phyloP scores from a whole-genome alignment of 2,888 invertebrate species.

The Craniophora ligustri region DNA sequence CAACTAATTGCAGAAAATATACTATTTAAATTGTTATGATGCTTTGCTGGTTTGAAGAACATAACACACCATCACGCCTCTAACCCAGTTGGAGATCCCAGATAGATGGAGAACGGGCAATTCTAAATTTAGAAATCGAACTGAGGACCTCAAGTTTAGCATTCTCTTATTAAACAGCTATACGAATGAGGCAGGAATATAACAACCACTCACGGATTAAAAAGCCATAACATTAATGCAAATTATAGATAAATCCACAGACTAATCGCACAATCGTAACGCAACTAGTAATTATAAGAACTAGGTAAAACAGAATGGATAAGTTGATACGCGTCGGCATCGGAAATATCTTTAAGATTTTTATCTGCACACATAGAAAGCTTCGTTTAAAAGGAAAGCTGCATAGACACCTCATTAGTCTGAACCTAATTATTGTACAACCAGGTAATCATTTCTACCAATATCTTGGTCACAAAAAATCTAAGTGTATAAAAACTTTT shows the following conservation, averaged over 20 bases:
- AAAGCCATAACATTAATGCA: constrained; percentile 5
- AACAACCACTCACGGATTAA: no score
- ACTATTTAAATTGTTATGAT: no score
- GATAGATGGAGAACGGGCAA: no score
- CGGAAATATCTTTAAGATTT: constrained; percentile 33
- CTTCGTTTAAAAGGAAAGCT: constrained; percentile 31
- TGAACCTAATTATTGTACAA: constrained; percentile 21
- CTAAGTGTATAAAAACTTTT: neutral
- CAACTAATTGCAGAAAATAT: neutral
- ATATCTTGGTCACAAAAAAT: neutral
- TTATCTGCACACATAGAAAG: constrained; percentile 38
- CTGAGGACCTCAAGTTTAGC: no score
- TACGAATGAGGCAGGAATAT: no score
- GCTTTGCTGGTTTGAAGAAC: no score
- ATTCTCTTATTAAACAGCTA: no score
- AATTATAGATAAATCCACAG: neutral
- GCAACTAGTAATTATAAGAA: neutral
- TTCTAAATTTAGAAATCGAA: no score
- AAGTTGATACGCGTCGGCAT: constrained; percentile 10
- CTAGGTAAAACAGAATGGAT: constrained; percentile 11
- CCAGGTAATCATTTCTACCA: constrained; percentile 4
- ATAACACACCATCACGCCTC: no score
- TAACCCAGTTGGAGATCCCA: no score
- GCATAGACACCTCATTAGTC: constrained; percentile 20
- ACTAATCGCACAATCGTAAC: constrained; percentile 1